phyloP scores from a whole-genome alignment of 2,888 invertebrate genomes.

The Galerucella calmariensis region DNA sequence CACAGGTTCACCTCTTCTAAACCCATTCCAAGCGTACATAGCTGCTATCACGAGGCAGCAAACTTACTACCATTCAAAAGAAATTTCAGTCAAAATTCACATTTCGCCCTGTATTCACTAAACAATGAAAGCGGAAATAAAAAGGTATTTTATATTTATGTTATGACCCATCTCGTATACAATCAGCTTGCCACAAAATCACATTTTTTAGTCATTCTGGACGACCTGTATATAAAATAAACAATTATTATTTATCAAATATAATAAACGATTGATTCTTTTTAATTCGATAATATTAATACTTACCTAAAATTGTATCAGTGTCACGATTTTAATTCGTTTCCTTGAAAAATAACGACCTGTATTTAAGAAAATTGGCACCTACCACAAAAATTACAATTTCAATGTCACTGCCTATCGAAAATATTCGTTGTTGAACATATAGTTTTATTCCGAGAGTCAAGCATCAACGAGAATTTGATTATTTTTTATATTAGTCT shows the following conservation, averaged over 20 bases:
- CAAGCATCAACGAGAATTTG: background rate
- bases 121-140: too few species aligned
- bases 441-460: slow-evolving; percentile 7
- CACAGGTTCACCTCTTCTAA: too few species aligned
- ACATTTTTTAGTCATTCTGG: too few species aligned
- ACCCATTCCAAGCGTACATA: too few species aligned
- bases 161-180: too few species aligned
- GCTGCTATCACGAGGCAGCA: too few species aligned
- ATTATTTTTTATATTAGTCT: background rate
- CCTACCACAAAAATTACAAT: background rate
- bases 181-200: too few species aligned
- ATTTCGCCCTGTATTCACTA: too few species aligned
- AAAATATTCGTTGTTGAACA: slow-evolving; percentile 5
- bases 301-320: background rate
- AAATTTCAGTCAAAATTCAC: too few species aligned
- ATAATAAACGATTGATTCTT: background rate
- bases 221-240: too few species aligned
- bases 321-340: background rate
- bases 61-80: too few species aligned
- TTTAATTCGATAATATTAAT: background rate
- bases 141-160: too few species aligned
- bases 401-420: slow-evolving; percentile 3
- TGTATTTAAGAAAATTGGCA: slow-evolving; percentile 9
- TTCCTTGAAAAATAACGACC: slow-evolving; percentile 4
- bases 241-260: background rate